These are phyloP conservation scores for Acanthis flammea DNA, from an alignment of 2,797 vertebrate genomes.

Conservation along the genomic window DNA sequence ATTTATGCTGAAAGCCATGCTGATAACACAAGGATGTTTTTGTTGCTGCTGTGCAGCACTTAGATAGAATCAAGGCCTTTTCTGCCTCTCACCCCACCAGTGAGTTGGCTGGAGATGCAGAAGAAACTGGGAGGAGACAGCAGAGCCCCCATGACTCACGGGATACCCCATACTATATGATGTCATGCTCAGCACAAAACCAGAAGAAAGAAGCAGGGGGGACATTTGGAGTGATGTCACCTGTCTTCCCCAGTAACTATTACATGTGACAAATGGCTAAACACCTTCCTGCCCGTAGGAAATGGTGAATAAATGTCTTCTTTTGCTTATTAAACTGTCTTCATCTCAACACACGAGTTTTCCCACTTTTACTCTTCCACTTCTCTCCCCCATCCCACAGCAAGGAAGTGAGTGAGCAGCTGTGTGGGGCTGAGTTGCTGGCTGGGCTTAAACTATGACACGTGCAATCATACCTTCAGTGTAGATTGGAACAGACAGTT, in stretches of 20 bases:
- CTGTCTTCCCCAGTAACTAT: neutral
- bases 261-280: neutral
- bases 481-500: neutral
- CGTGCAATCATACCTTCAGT: neutral
- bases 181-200: neutral
- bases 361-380: neutral
- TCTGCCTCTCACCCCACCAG: neutral
- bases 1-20: neutral
- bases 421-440: neutral
- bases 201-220: neutral
- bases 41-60: neutral
- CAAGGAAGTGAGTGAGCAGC: neutral
- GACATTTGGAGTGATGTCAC: neutral
- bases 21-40: neutral
- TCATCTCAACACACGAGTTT: neutral
- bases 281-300: neutral
- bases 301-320: neutral
- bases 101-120: neutral
- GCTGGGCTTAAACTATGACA: neutral
- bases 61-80: neutral
- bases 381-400: neutral
- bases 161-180: neutral
- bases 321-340: neutral
- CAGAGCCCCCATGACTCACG: neutral
- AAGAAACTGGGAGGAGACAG: neutral